phyloP scores from a whole-genome alignment of 2,888 invertebrate genomes.

The Mesorhabditis spiculigera region DNA sequence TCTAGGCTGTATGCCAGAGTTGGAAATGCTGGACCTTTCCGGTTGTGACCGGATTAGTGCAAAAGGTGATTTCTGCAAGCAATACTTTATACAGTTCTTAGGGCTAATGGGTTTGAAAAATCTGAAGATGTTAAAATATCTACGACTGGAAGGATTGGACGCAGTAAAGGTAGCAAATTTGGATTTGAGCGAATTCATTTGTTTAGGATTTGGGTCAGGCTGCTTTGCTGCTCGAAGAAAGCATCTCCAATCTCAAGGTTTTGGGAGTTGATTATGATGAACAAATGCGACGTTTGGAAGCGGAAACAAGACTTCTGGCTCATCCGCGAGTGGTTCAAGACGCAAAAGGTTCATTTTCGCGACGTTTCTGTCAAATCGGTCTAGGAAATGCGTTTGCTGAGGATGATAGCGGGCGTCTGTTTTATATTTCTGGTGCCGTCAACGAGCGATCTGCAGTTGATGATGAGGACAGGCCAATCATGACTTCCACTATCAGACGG shows the following conservation, averaged over 20 bases:
- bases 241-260: slow-evolving; percentile 59
- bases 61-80: slow-evolving; percentile 66
- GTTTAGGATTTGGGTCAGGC: slow-evolving; percentile 59
- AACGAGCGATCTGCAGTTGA: slow-evolving; percentile 50
- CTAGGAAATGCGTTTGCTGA: slow-evolving; percentile 54
- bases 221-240: slow-evolving; percentile 60
- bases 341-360: slow-evolving; percentile 38
- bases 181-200: not conserved
- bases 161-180: slow-evolving; percentile 11
- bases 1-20: slow-evolving; percentile 54
- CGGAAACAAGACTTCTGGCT: slow-evolving; percentile 43
- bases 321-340: slow-evolving; percentile 51
- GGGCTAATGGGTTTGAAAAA: slow-evolving; percentile 70
- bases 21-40: slow-evolving; percentile 78
- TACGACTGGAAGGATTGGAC: slow-evolving; percentile 60
- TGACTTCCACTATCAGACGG: slow-evolving; percentile 47
- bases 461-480: slow-evolving; percentile 51
- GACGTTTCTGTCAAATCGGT: not conserved
- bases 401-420: slow-evolving; percentile 54
- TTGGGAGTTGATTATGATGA: slow-evolving; percentile 59
- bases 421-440: slow-evolving; percentile 46
- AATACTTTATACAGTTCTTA: slow-evolving; percentile 11
- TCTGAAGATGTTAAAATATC: slow-evolving; percentile 59
- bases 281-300: slow-evolving; percentile 36
- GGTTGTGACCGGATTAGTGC: slow-evolving; percentile 74